A percentile compares a stretch with the other conserved stretches of the same genome.
phyloP scores from a whole-genome alignment of 1,140 invertebrate species.

The Heliconius hermathena region DNA sequence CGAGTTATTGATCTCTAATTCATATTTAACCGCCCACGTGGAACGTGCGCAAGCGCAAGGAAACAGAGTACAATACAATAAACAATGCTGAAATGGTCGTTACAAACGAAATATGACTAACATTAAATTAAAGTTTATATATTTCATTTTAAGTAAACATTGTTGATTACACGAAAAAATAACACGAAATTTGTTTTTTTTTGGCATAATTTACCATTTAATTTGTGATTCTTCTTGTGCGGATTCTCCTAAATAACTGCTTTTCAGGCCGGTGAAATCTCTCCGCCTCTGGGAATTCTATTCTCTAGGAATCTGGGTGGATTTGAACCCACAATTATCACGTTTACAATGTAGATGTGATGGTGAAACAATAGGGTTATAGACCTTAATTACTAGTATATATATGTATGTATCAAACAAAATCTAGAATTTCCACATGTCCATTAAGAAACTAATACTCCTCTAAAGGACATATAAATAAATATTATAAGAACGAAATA shows the following conservation, averaged over 20 bases:
- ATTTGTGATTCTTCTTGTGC: too few relatives aligned
- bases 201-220: too few relatives aligned
- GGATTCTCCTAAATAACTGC: background rate
- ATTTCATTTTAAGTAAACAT: background rate
- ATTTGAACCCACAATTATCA: too few relatives aligned
- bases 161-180: too few relatives aligned
- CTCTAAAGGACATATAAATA: background rate
- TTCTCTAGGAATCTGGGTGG: too few relatives aligned
- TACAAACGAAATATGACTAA: background rate
- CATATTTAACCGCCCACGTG: background rate
- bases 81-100: constrained; percentile 8
- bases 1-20: background rate
- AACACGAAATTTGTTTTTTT: too few relatives aligned
- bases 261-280: too few relatives aligned
- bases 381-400: too few relatives aligned
- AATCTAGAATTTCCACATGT: background rate
- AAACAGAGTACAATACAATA: background rate
- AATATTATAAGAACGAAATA: background rate
- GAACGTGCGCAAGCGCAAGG: constrained; percentile 2
- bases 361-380: too few relatives aligned
- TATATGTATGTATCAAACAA: too few relatives aligned
- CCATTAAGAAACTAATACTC: background rate
- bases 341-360: too few relatives aligned
- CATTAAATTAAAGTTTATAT: background rate
- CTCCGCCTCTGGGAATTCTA: too few relatives aligned